These are phyloP conservation scores for Crenichthys baileyi DNA, from an alignment of 2,797 vertebrate species.

Conservation along the genomic window DNA sequence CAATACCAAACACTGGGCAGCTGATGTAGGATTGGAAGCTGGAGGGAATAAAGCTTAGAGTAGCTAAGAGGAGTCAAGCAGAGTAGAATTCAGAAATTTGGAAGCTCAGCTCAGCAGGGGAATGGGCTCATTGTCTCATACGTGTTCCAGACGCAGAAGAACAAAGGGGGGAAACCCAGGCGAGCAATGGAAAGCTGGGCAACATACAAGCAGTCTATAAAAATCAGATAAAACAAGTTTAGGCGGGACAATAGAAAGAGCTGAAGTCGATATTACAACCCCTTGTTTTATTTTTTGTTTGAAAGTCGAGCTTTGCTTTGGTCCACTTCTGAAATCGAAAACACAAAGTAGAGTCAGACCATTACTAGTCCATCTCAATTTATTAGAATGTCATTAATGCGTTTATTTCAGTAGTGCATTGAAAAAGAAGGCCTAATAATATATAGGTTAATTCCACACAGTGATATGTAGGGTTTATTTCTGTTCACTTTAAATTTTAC, in stretches of 20 bases:
- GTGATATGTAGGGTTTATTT: neutral
- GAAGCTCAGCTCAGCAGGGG: slow-evolving; percentile 4
- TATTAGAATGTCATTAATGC: neutral
- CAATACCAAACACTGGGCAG: neutral
- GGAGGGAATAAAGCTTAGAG: neutral
- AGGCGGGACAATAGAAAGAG: neutral
- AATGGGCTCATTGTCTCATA: neutral
- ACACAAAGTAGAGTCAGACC: neutral
- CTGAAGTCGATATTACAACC: neutral
- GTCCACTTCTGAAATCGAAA: neutral
- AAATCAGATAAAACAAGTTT: neutral
- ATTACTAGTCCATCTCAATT: neutral
- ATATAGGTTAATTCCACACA: neutral
- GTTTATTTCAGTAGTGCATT: neutral
- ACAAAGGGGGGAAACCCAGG: neutral
- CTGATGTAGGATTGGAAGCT: neutral
- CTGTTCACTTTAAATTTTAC: neutral
- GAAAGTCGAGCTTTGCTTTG: neutral
- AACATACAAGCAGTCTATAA: neutral
- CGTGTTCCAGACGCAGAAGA: neutral
- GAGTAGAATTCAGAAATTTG: slow-evolving; percentile 1
- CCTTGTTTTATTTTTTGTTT: neutral
- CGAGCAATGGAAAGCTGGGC: neutral
- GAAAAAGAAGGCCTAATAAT: neutral
- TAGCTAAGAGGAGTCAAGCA: neutral